Percentiles rank a stretch among this genome's conserved stretches.
phyloP scores from a whole-genome alignment of 2,888 invertebrate species.

The Conistra vaccinii region DNA sequence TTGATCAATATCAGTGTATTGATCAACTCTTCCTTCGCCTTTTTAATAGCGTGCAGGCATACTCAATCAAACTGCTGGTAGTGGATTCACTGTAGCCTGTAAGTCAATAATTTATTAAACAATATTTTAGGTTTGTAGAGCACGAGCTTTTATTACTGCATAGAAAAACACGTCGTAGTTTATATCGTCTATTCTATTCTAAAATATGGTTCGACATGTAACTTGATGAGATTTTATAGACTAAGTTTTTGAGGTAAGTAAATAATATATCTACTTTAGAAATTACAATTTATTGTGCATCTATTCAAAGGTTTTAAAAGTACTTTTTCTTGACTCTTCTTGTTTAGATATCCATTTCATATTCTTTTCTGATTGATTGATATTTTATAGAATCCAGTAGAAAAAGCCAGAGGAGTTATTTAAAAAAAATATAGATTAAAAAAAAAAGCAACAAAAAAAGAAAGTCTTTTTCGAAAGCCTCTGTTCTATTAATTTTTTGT shows the following conservation, averaged over 20 bases:
- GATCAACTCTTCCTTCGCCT: slow-evolving; percentile 2
- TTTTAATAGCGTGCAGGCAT: not conserved
- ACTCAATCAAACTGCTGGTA: not conserved
- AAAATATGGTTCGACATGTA: not conserved
- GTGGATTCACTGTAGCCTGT: slow-evolving; percentile 17
- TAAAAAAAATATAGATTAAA: too few species aligned
- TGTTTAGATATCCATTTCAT: not conserved
- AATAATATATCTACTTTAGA: not conserved
- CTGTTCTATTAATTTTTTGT: not conserved
- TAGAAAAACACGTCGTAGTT: not conserved
- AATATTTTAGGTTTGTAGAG: not conserved
- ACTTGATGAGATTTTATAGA: not conserved
- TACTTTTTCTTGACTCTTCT: not conserved
- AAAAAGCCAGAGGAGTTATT: not conserved
- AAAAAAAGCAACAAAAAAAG: not conserved
- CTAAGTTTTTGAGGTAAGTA: not conserved
- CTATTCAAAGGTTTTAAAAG: not conserved
- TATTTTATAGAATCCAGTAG: not conserved
- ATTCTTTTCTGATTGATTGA: not conserved
- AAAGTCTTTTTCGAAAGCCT: not conserved
- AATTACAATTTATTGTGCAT: not conserved
- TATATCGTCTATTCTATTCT: not conserved
- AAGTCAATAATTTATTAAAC: slow-evolving; percentile 7
- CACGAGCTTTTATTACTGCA: not conserved
- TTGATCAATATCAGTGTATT: not conserved